A percentile compares a stretch with the other conserved stretches of the same genome.
Evolutionary conservation across 2,888 invertebrate genomes (phyloP).

Genomic region (Drosophila tripunctata): DNA sequence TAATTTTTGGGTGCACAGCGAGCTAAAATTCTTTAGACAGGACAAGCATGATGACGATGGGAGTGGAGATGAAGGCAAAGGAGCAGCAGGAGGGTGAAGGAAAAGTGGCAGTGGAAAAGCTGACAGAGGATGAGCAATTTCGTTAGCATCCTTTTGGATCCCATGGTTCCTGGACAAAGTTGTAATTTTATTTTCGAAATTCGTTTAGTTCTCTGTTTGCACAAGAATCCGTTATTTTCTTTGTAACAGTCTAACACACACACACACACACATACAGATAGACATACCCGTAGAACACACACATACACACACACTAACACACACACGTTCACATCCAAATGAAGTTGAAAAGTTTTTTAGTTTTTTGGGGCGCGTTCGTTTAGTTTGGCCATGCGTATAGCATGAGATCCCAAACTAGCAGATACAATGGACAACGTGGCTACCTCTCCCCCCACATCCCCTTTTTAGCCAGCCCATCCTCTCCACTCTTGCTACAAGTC

Average conservation of each 20-base stretch:
- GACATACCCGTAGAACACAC: slow-evolving; percentile 29
- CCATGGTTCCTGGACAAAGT: slow-evolving; percentile 65
- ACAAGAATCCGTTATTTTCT: slow-evolving; percentile 78
- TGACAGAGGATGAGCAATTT: slow-evolving; percentile 48
- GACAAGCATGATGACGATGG: not conserved
- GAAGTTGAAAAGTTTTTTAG: slow-evolving; percentile 73
- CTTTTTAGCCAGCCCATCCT: not conserved
- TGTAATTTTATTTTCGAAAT: slow-evolving; percentile 80
- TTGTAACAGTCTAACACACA: slow-evolving; percentile 44
- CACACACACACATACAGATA: slow-evolving; percentile 15
- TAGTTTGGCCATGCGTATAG: slow-evolving; percentile 69
- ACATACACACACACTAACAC: slow-evolving; percentile 16
- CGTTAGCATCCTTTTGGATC: slow-evolving; percentile 59
- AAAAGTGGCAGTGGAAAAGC: not conserved
- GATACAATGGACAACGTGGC: slow-evolving; percentile 29
- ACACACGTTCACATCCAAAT: slow-evolving; percentile 50
- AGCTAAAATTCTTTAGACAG: slow-evolving; percentile 33
- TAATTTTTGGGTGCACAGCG: slow-evolving; percentile 60
- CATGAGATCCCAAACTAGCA: slow-evolving; percentile 47
- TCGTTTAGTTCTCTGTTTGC: slow-evolving; percentile 79
- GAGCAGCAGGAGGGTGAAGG: too few relatives aligned
- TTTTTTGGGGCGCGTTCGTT: slow-evolving; percentile 56
- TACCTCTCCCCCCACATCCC: slow-evolving; percentile 35
- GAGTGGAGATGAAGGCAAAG: slow-evolving; percentile 6
- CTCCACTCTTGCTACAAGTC: too few relatives aligned